These are phyloP conservation scores for Syrista parreyssii DNA, from an alignment of 2,888 invertebrate genomes.

Conservation along the genomic window DNA sequence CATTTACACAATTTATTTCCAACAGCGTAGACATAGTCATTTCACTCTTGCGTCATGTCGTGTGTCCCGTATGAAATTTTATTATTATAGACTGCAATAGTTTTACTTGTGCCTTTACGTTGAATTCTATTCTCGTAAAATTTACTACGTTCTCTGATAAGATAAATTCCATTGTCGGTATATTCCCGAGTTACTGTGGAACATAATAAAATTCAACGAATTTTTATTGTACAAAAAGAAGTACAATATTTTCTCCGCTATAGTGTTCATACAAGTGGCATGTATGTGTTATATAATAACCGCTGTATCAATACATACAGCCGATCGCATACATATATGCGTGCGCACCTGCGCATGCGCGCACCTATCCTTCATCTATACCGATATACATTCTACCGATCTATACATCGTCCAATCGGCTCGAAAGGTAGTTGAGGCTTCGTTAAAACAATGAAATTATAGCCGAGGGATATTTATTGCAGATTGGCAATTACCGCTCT, in stretches of 20 bases:
- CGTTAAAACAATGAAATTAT: slow-evolving; percentile 51
- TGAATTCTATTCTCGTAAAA: background rate
- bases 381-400: background rate
- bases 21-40: background rate
- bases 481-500: slow-evolving; percentile 52
- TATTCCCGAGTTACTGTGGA: background rate
- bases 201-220: background rate
- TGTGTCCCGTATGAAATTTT: background rate
- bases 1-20: too few relatives aligned
- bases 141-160: background rate
- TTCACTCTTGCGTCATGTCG: background rate
- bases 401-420: background rate
- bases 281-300: background rate
- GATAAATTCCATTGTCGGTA: background rate
- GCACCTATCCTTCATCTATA: background rate
- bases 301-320: background rate
- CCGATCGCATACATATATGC: background rate
- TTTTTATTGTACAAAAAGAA: background rate
- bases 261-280: background rate
- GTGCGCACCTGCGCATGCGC: background rate
- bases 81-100: background rate
- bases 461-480: slow-evolving; percentile 51
- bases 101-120: background rate
- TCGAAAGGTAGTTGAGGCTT: background rate
- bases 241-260: background rate